Evolutionary conservation across 2,113 vertebrate genomes (phyloP), one percentile per base, ranked within the genome.

Genomic region (Herpetotheres cachinnans): DNA sequence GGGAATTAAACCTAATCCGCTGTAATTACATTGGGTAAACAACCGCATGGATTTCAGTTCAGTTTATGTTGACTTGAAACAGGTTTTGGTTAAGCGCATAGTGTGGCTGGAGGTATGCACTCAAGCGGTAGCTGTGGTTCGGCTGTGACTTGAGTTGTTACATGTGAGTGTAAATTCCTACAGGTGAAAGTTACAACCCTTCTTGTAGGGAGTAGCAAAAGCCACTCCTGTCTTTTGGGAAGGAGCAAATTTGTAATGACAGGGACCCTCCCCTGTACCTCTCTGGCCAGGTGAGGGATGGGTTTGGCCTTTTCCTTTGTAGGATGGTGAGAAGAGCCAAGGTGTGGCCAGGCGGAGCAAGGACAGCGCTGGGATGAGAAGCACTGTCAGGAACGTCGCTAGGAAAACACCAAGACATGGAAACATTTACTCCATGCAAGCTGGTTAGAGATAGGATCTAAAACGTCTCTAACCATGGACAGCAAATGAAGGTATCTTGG

Each of bases 71-170:
- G 93, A 36, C 72, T 70, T 50, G 83, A 54, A 89, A 66, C 4
- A 7, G 38, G 29, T 58, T 87, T 76, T 72, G 18, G 36, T 34
- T 88, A 40, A 65, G n/a, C 0, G 0, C 8, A 8, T 0, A 0
- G 22, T 18, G 32, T 47, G n/a, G 32, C 52, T 86, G 49, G 79
- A 36, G 46, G 29, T 40, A 15, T 0, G 1, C 0, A 0, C 29
- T 50, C 22, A 36, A 66, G 61, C 0, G 0, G 55, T 30, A 30
- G 73, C 40, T 86, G n/a, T 52, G 42, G 18, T 42, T 63, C 5
- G 2, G 30, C 66, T 74, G 4, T 40, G 15, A 8, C 12, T 22
- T 36, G 13, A 56, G 38, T 47, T 34, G 16, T 38, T 63, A n/a
- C 38, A 13, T 4, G 18, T 16, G 61, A 29, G 36, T 9, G 7